Conservation (phyloP, 2,797 vertebrate species). For the Mycteria americana region DNA sequence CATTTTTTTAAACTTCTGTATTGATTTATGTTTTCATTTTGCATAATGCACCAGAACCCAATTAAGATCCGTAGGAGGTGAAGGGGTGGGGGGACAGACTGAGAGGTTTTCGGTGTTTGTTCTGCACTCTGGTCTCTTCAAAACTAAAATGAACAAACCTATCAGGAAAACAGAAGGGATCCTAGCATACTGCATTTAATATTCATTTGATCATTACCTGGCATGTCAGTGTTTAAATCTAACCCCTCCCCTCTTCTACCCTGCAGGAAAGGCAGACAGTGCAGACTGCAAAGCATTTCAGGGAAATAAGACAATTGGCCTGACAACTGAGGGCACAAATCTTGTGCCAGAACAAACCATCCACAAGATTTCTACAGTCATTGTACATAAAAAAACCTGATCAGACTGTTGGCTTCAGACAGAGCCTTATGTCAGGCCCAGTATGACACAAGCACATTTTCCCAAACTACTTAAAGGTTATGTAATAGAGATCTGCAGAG, state of each 20-base stretch:
- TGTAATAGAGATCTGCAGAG: conserved; percentile 73
- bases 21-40: conserved; percentile 12
- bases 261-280: neutral
- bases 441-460: conserved; percentile 61
- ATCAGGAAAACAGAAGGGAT: neutral
- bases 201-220: neutral
- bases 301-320: neutral
- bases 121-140: neutral
- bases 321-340: neutral
- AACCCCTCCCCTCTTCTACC: neutral
- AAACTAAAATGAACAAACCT: neutral
- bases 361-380: conserved; percentile 40
- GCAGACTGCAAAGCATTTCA: neutral
- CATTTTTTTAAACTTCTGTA: neutral
- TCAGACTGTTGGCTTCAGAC: conserved; percentile 34
- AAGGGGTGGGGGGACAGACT: neutral
- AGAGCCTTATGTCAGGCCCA: conserved; percentile 49
- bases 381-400: neutral
- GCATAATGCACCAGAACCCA: neutral
- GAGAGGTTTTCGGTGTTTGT: neutral
- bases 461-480: conserved; percentile 70
- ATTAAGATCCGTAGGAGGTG: neutral
- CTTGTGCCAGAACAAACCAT: conserved; percentile 26
- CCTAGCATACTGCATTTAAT: neutral
- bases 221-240: neutral